Evolutionary conservation across 2,113 vertebrate species (phyloP).

Genomic region (Nymphicus hollandicus): DNA sequence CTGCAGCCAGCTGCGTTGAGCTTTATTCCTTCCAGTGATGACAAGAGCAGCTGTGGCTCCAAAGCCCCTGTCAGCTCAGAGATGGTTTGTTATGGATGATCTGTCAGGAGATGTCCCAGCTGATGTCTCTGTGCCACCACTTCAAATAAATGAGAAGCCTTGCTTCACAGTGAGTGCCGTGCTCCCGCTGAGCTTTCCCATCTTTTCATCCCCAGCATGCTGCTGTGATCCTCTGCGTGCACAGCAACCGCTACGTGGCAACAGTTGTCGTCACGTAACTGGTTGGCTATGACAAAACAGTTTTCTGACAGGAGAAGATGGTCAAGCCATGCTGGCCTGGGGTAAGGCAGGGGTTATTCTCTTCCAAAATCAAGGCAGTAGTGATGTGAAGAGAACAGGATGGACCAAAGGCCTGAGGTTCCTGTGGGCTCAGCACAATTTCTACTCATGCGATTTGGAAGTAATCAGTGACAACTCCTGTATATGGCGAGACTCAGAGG

Average conservation of each 20-base stretch:
- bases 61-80: background rate
- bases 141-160: background rate
- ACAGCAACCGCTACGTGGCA: rapidly evolving
- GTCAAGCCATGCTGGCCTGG: background rate
- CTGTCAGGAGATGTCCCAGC: background rate
- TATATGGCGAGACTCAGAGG: background rate
- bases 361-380: background rate
- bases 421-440: background rate
- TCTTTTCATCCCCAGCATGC: background rate
- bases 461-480: background rate
- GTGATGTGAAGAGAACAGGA: background rate
- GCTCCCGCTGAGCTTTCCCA: background rate
- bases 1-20: background rate
- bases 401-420: background rate
- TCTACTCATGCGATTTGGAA: background rate
- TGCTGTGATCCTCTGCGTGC: background rate
- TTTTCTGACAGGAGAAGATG: background rate
- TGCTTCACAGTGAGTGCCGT: rapidly evolving
- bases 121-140: background rate
- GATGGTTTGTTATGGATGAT: background rate
- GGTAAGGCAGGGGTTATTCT: background rate
- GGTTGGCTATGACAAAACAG: background rate
- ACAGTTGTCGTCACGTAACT: background rate
- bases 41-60: constrained; percentile 9
- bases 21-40: background rate